These are phyloP conservation scores for Haliclystus octoradiatus DNA, from an alignment of 30 jellyfish, hydroid and myxozoan species.

Conservation along the genomic window DNA sequence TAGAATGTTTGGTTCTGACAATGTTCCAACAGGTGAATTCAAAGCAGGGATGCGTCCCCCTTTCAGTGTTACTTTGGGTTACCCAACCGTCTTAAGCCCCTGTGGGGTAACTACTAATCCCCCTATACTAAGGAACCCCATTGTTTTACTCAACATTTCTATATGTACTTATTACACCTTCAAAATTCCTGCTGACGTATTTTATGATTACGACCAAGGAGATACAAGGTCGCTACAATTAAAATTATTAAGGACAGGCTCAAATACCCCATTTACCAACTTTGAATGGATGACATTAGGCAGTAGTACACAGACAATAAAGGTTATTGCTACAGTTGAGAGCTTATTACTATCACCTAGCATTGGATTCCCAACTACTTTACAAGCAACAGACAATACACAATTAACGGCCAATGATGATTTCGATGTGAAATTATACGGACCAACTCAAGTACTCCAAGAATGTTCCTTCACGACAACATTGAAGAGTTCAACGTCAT, in stretches of 20 bases:
- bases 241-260: not conserved
- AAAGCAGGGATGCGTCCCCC: conserved; percentile 29
- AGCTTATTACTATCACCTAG: not conserved
- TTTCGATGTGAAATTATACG: conserved; percentile 4
- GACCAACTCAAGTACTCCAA: conserved; percentile 11
- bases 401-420: conserved; percentile 11
- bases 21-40: conserved; percentile 16
- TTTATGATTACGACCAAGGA: conserved; percentile 37
- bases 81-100: conserved; percentile 9
- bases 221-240: conserved; percentile 18
- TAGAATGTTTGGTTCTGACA: conserved; percentile 8
- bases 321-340: conserved; percentile 16
- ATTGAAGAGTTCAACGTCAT: not conserved
- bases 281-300: not conserved
- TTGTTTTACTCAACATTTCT: conserved; percentile 6
- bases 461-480: conserved; percentile 19
- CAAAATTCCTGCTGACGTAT: conserved; percentile 20
- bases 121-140: conserved; percentile 2
- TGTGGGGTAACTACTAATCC: conserved; percentile 3
- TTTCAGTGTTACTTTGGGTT: conserved; percentile 24
- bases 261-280: conserved; percentile 1
- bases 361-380: not conserved
- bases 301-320: conserved; percentile 14
- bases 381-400: conserved; percentile 28
- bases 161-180: conserved; percentile 15